Percentiles rank a stretch among this genome's conserved stretches.
These are phyloP conservation scores for Labia minor DNA, from an alignment of 2,888 invertebrate genomes.

Conservation along the genomic window DNA sequence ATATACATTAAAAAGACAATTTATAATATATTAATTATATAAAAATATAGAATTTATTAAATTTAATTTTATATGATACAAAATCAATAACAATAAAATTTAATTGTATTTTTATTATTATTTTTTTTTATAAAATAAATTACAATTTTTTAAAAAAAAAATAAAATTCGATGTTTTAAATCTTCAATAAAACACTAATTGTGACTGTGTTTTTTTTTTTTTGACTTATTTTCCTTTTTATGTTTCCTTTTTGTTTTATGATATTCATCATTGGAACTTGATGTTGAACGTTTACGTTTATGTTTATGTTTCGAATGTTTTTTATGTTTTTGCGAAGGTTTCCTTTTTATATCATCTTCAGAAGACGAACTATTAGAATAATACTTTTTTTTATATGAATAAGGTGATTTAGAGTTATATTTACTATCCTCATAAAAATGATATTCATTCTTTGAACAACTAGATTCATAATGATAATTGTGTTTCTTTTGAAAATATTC, in stretches of 20 bases:
- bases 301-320: neutral
- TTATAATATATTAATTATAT: neutral
- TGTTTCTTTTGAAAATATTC: no score
- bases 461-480: no score
- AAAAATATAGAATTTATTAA: no score
- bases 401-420: no score
- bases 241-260: neutral
- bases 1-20: neutral
- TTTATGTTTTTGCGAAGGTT: neutral
- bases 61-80: neutral
- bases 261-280: no score
- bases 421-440: no score
- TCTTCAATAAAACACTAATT: neutral
- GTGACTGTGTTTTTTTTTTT: neutral
- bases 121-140: neutral
- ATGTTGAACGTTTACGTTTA: no score
- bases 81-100: neutral
- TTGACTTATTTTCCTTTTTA: neutral
- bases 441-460: no score
- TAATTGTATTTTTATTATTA: neutral
- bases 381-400: no score
- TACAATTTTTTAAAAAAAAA: neutral
- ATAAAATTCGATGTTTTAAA: neutral
- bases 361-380: no score
- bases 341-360: neutral